Conservation (phyloP, 1,140 invertebrate genomes). For the Planococcus citri region DNA sequence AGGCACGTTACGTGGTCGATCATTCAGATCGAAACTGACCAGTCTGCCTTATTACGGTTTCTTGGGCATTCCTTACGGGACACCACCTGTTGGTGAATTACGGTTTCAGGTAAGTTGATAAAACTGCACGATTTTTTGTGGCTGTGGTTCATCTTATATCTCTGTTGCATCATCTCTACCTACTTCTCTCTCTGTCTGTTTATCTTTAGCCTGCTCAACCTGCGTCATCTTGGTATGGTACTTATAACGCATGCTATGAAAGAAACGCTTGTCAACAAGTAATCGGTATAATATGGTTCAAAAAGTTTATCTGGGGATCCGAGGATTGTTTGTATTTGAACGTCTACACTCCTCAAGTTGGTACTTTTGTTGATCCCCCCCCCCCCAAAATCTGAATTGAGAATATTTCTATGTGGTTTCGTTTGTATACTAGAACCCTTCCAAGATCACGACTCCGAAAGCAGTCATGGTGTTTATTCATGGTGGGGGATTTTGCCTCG, state of each 20-base stretch:
- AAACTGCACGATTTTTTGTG: too few species aligned
- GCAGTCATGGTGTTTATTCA: constrained; percentile 41
- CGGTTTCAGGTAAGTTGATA: constrained; percentile 36
- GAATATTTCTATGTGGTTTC: too few species aligned
- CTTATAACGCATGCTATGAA: background rate
- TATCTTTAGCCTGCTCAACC: background rate
- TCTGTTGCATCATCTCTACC: too few species aligned
- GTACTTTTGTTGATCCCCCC: background rate
- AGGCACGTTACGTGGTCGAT: constrained; percentile 20
- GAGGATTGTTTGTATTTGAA: constrained; percentile 35
- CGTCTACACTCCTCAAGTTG: constrained; percentile 33
- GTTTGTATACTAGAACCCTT: background rate
- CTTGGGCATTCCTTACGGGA: constrained; percentile 41
- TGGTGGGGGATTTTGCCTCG: constrained; percentile 37
- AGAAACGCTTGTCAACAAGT: background rate
- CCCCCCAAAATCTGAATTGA: too few species aligned
- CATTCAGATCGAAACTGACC: constrained; percentile 2
- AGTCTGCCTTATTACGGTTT: constrained; percentile 43
- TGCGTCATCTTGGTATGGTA: background rate
- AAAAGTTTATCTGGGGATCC: constrained; percentile 16
- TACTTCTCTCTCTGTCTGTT: background rate
- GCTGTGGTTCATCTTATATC: too few species aligned
- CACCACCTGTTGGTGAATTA: constrained; percentile 35
- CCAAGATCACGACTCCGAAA: constrained; percentile 25
- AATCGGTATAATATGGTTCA: background rate